A percentile compares a stretch with the other conserved stretches of the same genome.
Conservation (phyloP, 1,140 invertebrate genomes). For the Melipona quadrifasciata region DNA sequence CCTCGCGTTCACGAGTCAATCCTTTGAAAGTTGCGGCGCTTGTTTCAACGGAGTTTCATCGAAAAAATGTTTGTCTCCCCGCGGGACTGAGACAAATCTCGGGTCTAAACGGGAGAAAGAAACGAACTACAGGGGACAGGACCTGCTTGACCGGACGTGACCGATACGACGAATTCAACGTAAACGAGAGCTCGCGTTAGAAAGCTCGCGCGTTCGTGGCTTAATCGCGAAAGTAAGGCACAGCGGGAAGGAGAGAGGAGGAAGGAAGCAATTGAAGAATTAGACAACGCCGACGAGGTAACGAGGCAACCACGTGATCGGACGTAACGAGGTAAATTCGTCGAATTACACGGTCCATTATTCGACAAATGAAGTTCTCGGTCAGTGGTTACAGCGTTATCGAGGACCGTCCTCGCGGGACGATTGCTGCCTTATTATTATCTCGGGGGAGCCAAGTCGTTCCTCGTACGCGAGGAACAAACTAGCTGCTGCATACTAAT, state of each 20-base stretch:
- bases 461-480: conserved; percentile 15
- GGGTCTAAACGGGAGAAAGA: too few relatives aligned
- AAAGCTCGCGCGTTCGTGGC: background rate
- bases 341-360: background rate
- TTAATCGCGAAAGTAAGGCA: background rate
- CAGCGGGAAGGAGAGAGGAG: fast-evolving
- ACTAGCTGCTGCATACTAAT: conserved; percentile 61
- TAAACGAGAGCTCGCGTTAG: background rate
- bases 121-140: too few relatives aligned
- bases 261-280: background rate
- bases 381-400: background rate
- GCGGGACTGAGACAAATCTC: too few relatives aligned
- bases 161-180: background rate
- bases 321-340: conserved; percentile 1
- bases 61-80: too few relatives aligned
- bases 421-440: conserved; percentile 62
- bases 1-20: too few relatives aligned
- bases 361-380: conserved; percentile 8
- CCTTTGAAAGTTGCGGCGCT: too few relatives aligned
- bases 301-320: background rate
- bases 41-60: too few relatives aligned
- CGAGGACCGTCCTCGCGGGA: conserved; percentile 43
- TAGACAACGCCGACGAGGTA: background rate
- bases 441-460: conserved; percentile 45
- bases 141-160: background rate